phyloP scores from a whole-genome alignment of 2,113 vertebrate genomes.

The Hydrolagus affinis region DNA sequence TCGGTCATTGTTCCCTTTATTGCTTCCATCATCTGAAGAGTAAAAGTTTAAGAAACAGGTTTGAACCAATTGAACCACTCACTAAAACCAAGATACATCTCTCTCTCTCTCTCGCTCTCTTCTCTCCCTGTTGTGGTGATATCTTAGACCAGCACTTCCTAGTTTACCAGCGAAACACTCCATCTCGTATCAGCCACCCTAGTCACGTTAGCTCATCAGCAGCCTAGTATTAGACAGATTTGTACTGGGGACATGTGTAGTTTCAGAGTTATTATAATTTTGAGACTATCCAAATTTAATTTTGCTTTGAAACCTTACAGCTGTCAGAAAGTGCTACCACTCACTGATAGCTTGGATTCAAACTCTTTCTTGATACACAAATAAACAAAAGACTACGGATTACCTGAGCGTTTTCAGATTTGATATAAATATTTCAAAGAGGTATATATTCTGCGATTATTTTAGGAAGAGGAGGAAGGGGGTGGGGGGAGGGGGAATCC shows the following conservation, averaged over 20 bases:
- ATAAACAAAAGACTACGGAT: too few relatives aligned
- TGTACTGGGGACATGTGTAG: neutral
- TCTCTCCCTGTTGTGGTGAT: constrained; percentile 23
- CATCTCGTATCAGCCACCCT: neutral
- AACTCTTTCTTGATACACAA: too few relatives aligned
- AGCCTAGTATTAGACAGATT: neutral
- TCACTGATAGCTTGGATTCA: neutral
- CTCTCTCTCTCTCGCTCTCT: too few relatives aligned
- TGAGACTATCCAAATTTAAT: too few relatives aligned
- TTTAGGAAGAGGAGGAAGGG: too few relatives aligned
- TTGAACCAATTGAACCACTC: neutral
- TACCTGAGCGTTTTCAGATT: too few relatives aligned
- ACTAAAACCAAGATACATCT: neutral
- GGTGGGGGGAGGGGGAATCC: neutral
- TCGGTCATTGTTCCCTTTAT: constrained; percentile 98
- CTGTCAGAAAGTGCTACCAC: neutral
- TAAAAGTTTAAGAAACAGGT: neutral
- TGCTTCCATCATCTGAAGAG: constrained; percentile 87
- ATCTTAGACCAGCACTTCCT: neutral
- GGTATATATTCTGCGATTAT: too few relatives aligned
- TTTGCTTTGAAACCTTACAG: neutral
- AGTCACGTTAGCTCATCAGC: neutral
- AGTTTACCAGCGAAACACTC: neutral
- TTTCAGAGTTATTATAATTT: neutral
- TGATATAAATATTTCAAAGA: too few relatives aligned